Evolutionary conservation across 2,888 invertebrate genomes (phyloP).

Genomic region (Exephanes ischioxanthus): DNA sequence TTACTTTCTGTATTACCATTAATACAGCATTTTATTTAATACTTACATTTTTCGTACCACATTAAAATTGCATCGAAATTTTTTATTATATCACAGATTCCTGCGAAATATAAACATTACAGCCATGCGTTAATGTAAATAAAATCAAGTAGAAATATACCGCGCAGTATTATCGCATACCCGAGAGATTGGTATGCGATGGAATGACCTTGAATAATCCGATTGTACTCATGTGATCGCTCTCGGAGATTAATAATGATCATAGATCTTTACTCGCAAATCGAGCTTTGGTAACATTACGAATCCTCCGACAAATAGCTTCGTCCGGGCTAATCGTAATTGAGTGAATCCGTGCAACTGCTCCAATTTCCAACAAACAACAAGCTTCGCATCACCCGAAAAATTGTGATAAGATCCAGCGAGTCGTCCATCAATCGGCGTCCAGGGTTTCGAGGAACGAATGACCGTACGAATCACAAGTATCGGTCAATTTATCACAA

Average conservation of each 20-base stretch:
- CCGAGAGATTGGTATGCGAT: neutral
- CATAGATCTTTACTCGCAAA: too few species aligned
- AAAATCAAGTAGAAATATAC: neutral
- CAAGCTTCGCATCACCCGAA: neutral
- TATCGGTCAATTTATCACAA: neutral
- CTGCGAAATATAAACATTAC: neutral
- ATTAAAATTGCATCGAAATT: neutral
- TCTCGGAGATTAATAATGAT: neutral
- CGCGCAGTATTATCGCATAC: neutral
- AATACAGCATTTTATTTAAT: neutral
- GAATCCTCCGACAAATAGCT: too few species aligned
- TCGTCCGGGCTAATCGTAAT: neutral
- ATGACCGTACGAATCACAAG: neutral
- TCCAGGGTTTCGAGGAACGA: neutral
- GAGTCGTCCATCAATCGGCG: neutral
- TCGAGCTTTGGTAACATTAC: too few species aligned
- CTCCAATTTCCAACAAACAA: neutral
- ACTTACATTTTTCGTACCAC: neutral
- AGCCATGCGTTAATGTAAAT: neutral
- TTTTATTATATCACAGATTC: neutral
- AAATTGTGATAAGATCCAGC: neutral
- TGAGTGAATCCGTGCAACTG: neutral
- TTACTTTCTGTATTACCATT: constrained; percentile 58
- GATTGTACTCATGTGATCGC: neutral
- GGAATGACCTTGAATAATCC: neutral